These are phyloP conservation scores for Sclerurus mexicanus DNA, from an alignment of 2,113 vertebrate species.

Conservation along the genomic window DNA sequence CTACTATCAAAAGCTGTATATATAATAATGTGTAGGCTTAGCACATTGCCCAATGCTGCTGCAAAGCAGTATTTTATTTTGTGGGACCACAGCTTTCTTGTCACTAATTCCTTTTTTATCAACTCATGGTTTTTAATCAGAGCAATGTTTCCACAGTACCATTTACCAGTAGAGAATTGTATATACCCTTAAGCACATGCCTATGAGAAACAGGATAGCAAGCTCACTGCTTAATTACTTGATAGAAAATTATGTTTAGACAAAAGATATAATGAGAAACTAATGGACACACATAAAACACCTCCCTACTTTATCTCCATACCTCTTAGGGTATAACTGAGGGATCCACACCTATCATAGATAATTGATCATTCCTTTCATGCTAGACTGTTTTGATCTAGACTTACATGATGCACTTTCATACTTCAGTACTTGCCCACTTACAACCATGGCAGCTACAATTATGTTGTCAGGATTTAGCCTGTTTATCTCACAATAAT, in stretches of 20 bases:
- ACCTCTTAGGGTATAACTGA: background rate
- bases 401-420: background rate
- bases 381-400: background rate
- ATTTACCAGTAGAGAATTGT: background rate
- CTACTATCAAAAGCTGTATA: background rate
- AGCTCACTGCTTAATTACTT: slow-evolving; percentile 3
- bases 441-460: background rate
- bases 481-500: background rate
- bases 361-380: background rate
- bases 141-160: background rate
- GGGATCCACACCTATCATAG: background rate
- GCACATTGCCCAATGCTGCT: background rate
- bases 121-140: slow-evolving; percentile 17
- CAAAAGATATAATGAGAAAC: slow-evolving; percentile 6
- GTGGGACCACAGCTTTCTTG: background rate
- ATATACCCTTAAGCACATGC: background rate
- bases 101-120: background rate
- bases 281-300: background rate
- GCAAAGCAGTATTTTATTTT: background rate
- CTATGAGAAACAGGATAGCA: background rate
- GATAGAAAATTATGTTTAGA: slow-evolving; percentile 10
- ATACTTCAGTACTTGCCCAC: background rate
- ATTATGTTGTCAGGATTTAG: background rate
- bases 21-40: background rate
- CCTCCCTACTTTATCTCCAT: background rate